Percentiles rank a stretch among this genome's conserved stretches.
phyloP scores from a whole-genome alignment of 64 coral and sea anemone species.

The Montipora cactus region DNA sequence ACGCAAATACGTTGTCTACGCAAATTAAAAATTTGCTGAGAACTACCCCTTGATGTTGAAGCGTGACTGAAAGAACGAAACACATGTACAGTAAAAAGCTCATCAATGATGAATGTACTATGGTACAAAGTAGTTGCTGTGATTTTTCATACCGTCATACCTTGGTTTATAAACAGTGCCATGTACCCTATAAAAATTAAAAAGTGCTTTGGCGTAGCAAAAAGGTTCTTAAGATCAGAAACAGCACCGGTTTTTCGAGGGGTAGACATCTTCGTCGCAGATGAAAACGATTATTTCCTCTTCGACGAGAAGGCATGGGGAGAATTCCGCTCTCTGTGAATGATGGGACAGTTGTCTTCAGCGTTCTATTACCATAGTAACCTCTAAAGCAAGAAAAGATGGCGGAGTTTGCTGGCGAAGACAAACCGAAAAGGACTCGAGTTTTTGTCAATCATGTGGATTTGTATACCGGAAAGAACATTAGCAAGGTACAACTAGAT shows the following conservation, averaged over 20 bases:
- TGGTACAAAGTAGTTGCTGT: background rate
- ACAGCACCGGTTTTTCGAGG: conserved; percentile 20
- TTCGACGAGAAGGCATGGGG: background rate
- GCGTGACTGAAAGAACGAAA: background rate
- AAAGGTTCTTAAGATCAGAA: conserved; percentile 92
- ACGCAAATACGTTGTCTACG: background rate
- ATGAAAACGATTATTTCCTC: background rate
- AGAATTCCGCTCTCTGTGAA: background rate
- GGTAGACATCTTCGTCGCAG: conserved; percentile 15
- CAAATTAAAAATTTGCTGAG: background rate
- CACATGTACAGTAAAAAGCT: background rate
- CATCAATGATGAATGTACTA: background rate
- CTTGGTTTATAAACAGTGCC: conserved; percentile 95
- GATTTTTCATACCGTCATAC: conserved; percentile 22
- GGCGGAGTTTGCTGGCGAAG: conserved; percentile 73
- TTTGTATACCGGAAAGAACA: conserved; percentile 88
- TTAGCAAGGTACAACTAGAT: conserved; percentile 82
- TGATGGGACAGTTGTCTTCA: background rate
- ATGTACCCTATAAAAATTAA: conserved; percentile 95
- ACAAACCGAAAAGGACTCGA: conserved; percentile 72
- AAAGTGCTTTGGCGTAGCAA: conserved; percentile 90
- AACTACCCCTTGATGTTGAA: background rate
- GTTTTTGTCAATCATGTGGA: conserved; percentile 98
- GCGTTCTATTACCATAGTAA: conserved; percentile 47
- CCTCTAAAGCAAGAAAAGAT: conserved; percentile 70